Evolutionary conservation across 2,888 invertebrate species (phyloP), one percentile per base, ranked within the genome.

Genomic region (Eutolmus rufibarbis): DNA sequence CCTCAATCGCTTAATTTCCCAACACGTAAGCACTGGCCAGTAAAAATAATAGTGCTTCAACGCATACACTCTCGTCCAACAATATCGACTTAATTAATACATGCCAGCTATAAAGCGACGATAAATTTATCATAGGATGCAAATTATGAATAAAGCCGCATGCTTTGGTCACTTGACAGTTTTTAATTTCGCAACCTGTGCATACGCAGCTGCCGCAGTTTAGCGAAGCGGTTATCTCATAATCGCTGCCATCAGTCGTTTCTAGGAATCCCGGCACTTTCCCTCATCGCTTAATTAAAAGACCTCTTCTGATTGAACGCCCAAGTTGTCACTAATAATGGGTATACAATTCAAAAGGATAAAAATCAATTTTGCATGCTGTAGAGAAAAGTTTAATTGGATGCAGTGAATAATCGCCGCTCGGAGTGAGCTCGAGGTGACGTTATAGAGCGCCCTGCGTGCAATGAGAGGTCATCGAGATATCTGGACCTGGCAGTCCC

Each of bases 71-170:
- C 89, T 89, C 89, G 88, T 86, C 88, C 88, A 89, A 89, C 89
- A 89, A 89, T 89, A 89, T 89, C 88, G 89, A 87, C 88, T 89
- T 89, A 89, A 89, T 89, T 89, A 89, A 89, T 89, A 89, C 89
- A 87, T 89, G 89, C 88, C 89, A 89, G 89, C 88, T 89, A 88
- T 88, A 87, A 88, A 88, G 88, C 89, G 88, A 88, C 87, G 89
- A 89, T 89, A 89, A 89, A 89, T 89, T 89, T 89, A 89, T 89
- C 89, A 89, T 89, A 88, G 88, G 88, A 89, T 89, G 89, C 88
- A 89, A 89, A 89, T 89, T 89, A 89, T 89, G 89, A 89, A 88
- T 89, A 89, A 89, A 89, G 56, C 37, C 23, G 74, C 19, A 31
- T 84, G 82, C 82, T 66, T 84, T 37, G 37, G 66, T 56, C 57